These are phyloP conservation scores for Mythimna pallens DNA, from an alignment of 2,888 invertebrate genomes.

Conservation along the genomic window DNA sequence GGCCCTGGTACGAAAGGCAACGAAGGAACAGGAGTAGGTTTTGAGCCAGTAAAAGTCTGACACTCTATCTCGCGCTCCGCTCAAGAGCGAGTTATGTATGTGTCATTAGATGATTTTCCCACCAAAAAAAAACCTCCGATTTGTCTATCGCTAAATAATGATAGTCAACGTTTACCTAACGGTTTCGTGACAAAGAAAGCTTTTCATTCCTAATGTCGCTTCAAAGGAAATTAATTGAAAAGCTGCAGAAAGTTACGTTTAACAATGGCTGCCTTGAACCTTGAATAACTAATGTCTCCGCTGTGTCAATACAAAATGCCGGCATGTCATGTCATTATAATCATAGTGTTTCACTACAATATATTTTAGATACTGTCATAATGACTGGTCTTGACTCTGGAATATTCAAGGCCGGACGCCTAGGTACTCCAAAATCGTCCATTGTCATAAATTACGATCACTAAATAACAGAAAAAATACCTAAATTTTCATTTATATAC, in stretches of 20 bases:
- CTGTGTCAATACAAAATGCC: slow-evolving; percentile 59
- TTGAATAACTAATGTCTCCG: slow-evolving; percentile 59
- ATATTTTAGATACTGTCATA: slow-evolving; percentile 61
- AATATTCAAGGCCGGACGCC: slow-evolving; percentile 55
- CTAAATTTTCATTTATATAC: slow-evolving; percentile 54
- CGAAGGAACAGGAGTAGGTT: no score
- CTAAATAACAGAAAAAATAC: slow-evolving; percentile 41
- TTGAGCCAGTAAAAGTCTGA: no score
- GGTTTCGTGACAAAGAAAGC: slow-evolving; percentile 62
- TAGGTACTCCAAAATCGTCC: slow-evolving; percentile 61
- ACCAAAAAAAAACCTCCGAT: not conserved
- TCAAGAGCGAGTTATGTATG: no score
- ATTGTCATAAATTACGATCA: slow-evolving; percentile 61
- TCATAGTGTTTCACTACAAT: slow-evolving; percentile 67
- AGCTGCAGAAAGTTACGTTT: slow-evolving; percentile 58
- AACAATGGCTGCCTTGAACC: slow-evolving; percentile 64
- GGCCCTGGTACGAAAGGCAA: no score
- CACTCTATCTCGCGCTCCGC: no score
- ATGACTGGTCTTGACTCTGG: slow-evolving; percentile 60
- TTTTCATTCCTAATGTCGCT: slow-evolving; percentile 52
- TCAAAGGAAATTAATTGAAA: slow-evolving; percentile 59
- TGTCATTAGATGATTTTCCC: no score
- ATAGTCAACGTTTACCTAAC: slow-evolving; percentile 40
- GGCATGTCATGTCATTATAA: slow-evolving; percentile 71
- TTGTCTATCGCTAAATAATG: slow-evolving; percentile 15